Evolutionary conservation across 1,140 invertebrate species (phyloP).

Genomic region (Colletes gigas): DNA sequence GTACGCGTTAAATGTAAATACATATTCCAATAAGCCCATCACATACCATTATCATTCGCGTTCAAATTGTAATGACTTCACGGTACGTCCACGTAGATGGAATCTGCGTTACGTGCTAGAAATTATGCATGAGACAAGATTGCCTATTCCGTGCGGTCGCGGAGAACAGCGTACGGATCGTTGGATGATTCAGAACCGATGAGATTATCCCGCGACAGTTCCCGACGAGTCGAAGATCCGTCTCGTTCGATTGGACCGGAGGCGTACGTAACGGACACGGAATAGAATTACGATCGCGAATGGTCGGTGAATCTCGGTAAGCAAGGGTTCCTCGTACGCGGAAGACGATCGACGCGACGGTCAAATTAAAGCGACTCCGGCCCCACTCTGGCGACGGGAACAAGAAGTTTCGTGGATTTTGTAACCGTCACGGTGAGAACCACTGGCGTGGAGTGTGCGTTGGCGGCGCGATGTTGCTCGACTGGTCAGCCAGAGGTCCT

Average conservation of each 20-base stretch:
- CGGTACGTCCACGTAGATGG: conserved; percentile 15
- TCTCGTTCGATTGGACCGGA: too few species aligned
- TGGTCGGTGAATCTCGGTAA: background rate
- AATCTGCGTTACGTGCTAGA: conserved; percentile 30
- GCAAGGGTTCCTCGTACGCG: conserved; percentile 9
- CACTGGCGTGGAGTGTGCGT: background rate
- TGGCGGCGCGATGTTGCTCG: conserved; percentile 48
- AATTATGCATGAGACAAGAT: conserved; percentile 38
- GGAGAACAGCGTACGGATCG: conserved; percentile 8
- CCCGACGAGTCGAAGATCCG: background rate
- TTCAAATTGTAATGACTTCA: background rate
- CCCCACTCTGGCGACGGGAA: too few species aligned
- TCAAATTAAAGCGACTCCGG: too few species aligned
- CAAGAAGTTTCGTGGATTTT: too few species aligned
- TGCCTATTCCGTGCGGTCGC: background rate
- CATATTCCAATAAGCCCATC: background rate
- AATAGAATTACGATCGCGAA: conserved; percentile 3
- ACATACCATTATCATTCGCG: conserved; percentile 14
- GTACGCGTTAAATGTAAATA: background rate
- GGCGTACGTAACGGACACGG: too few species aligned
- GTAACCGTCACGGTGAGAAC: background rate
- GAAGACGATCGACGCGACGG: conserved; percentile 51
- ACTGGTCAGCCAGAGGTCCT: conserved; percentile 30
- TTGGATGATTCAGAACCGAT: conserved; percentile 30
- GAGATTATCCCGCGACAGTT: background rate